Percentiles rank a stretch among this genome's conserved stretches.
Evolutionary conservation across 2,888 invertebrate genomes (phyloP).

Genomic region (Trachelus stipa): DNA sequence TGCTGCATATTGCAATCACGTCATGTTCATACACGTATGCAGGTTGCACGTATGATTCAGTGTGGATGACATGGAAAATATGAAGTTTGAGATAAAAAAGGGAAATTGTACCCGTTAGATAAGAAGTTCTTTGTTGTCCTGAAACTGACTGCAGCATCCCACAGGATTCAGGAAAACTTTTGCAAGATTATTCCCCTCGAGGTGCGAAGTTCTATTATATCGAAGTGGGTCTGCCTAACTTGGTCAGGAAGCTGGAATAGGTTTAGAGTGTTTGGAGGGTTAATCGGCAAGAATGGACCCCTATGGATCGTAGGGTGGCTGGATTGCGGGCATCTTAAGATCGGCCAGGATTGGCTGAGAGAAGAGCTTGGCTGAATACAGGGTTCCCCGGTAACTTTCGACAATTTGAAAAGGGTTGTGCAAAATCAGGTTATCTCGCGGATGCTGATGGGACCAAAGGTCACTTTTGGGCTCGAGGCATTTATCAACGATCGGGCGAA

Average conservation of each 20-base stretch:
- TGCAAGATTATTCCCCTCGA: background rate
- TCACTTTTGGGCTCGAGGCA: background rate
- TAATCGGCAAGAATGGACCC: background rate
- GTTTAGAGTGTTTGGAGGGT: background rate
- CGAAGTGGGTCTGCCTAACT: background rate
- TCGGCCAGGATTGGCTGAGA: background rate
- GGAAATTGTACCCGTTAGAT: background rate
- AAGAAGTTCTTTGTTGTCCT: background rate
- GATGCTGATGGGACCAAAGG: background rate
- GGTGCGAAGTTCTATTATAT: background rate
- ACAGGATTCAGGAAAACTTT: background rate
- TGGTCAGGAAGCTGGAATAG: background rate
- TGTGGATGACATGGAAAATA: background rate
- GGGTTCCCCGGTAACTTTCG: conserved; percentile 30
- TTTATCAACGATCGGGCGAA: too few species aligned
- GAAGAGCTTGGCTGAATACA: background rate
- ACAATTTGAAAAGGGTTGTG: conserved; percentile 41
- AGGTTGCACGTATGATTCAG: background rate
- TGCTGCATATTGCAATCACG: background rate
- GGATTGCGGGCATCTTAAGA: background rate
- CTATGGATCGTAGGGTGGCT: background rate
- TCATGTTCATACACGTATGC: background rate
- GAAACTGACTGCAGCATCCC: background rate
- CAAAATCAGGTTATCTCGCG: background rate
- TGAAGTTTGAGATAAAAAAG: background rate